Conservation (phyloP, 2,797 vertebrate genomes). For the Pachyuromys duprasi region DNA sequence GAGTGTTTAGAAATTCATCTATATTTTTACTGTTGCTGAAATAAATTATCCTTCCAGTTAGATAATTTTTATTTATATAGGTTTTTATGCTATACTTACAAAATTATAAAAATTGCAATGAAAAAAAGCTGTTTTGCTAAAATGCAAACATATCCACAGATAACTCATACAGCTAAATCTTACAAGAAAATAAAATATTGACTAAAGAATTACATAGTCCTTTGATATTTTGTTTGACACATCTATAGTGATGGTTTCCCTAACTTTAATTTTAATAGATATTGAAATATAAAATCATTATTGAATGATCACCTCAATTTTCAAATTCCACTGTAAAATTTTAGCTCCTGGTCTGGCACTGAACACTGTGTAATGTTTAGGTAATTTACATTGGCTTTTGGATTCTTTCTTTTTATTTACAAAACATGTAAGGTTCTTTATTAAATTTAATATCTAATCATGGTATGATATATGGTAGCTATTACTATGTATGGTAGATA, state of each 20-base stretch:
- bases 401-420: neutral
- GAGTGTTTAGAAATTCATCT: neutral
- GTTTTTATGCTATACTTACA: neutral
- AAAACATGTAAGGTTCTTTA: neutral
- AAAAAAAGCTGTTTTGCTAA: slow-evolving; percentile 1
- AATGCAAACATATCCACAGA: neutral
- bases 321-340: neutral
- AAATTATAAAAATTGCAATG: neutral
- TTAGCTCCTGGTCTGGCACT: neutral
- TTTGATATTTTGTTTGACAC: slow-evolving; percentile 15
- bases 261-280: neutral
- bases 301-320: neutral
- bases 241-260: neutral
- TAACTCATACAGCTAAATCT: neutral
- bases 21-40: neutral
- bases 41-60: neutral
- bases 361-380: neutral
- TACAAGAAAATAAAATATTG: neutral
- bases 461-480: neutral
- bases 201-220: neutral
- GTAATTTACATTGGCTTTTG: neutral
- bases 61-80: neutral
- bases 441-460: neutral
- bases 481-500: neutral
- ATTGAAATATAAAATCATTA: slow-evolving; percentile 1